Percentiles rank a stretch among this genome's conserved stretches.
These are phyloP conservation scores for Bergia puertoricense DNA, from an alignment of 92 coral and sea anemone species.

Conservation along the genomic window DNA sequence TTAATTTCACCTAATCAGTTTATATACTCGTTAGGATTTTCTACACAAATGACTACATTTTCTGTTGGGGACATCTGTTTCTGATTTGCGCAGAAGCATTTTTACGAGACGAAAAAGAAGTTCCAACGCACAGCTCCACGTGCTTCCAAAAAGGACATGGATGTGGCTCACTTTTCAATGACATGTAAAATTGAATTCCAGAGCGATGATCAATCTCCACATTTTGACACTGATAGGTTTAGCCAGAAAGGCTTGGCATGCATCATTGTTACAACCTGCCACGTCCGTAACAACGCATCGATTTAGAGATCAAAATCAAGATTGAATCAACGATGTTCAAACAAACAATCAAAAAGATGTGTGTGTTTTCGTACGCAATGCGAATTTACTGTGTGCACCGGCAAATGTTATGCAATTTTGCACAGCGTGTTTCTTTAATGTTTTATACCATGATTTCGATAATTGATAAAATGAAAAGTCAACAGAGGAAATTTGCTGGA, in stretches of 20 bases:
- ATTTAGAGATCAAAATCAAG: conserved; percentile 24
- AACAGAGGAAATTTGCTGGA: conserved; percentile 23
- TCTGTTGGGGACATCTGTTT: conserved; percentile 25
- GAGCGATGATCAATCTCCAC: conserved; percentile 24
- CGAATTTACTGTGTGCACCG: not conserved
- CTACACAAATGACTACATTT: conserved; percentile 27
- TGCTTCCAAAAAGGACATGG: not conserved
- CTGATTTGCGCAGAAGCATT: conserved; percentile 8
- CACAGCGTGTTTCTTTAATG: not conserved
- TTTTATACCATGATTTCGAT: not conserved
- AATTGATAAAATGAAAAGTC: not conserved
- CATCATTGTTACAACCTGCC: not conserved
- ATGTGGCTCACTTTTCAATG: not conserved
- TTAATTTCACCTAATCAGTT: conserved; percentile 50
- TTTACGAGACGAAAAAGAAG: not conserved
- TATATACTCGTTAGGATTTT: conserved; percentile 41
- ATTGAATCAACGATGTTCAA: conserved; percentile 18
- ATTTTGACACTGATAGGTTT: conserved; percentile 34
- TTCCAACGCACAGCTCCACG: conserved; percentile 14
- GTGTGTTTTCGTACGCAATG: not conserved
- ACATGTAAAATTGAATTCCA: conserved; percentile 32
- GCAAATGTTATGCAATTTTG: conserved; percentile 6
- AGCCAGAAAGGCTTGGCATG: conserved; percentile 30
- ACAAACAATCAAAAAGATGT: not conserved
- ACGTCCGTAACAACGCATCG: conserved; percentile 8